Base-by-base conservation (phyloP, 2,888 invertebrate genomes). In the Laspeyria flexula region DNA sequence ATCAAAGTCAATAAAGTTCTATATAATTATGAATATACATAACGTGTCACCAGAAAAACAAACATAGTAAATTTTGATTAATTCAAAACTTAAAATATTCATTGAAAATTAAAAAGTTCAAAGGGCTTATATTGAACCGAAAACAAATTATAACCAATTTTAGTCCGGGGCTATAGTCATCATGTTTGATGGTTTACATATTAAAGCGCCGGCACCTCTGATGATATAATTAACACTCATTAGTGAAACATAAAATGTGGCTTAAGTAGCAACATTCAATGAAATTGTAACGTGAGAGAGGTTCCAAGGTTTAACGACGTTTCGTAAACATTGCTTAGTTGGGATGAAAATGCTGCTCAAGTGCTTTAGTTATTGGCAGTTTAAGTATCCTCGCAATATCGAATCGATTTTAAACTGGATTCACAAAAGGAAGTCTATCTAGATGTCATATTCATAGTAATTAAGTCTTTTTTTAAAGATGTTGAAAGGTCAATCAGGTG, bases 221-320 rank as follows among this genome's bases (percentile, higher is more conserved):
- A 79, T 79, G 77, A 79, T 75, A 77, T 79, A 80, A 85, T 84
- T 79, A 78, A 73, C 61, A 65, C 74, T 81, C 77, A 82, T 87
- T 84, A 84, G 73, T 65, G 53, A 66, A 72, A 72, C 69, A 72
- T 74, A 61, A 65, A 68, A 52, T 51, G 55, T 52, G 45, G 55
- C 65, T 65, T 63, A 61, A 66, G 57, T 43, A 46, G 51, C 27
- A 38, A 49, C 60, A 64, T 66, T 60, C 50, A 64, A 66, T 64
- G 59, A 62, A 66, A 71, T 62, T 47, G 65, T 65, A 69, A 51
- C 69, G 69, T 65, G 65, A 65, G 65, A 66, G 59, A 61, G 49
- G 55, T 60, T 51, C 47, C 61, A 62, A 62, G 54, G 61, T 71
- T 56, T 55, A 49, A 33, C 52, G 47, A 39, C 46, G 47, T 67